Conservation (phyloP, 1,140 invertebrate genomes). For the Bombus polaris region DNA sequence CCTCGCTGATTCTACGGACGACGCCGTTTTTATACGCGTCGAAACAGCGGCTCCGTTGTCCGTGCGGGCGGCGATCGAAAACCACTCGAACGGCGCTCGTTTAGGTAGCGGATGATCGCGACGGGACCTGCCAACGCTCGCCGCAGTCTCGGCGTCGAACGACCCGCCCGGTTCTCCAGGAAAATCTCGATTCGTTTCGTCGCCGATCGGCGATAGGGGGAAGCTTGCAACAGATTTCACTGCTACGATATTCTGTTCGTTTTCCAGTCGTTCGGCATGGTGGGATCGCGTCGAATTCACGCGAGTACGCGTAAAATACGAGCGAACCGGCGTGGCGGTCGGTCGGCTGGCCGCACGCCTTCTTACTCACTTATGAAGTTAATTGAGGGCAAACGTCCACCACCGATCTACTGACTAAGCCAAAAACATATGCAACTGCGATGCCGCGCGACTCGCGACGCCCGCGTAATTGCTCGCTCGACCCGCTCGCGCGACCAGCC, state of each 20-base stretch:
- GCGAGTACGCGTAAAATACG: constrained; percentile 38
- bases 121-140: too few species aligned
- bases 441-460: background rate
- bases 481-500: background rate
- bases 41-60: background rate
- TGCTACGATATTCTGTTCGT: background rate
- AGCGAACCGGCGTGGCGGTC: constrained; percentile 66
- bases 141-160: too few species aligned
- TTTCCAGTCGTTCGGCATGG: background rate
- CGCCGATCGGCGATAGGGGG: too few species aligned
- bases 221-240: background rate
- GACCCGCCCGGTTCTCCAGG: too few species aligned
- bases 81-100: constrained; percentile 20
- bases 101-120: constrained; percentile 52
- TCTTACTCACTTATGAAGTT: constrained; percentile 83
- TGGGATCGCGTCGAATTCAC: background rate
- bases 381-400: constrained; percentile 83
- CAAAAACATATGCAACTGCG: constrained; percentile 75
- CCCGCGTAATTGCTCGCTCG: constrained; percentile 15
- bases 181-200: too few species aligned
- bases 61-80: constrained; percentile 6
- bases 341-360: constrained; percentile 80
- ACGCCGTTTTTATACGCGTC: constrained; percentile 42
- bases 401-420: constrained; percentile 77
- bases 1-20: constrained; percentile 46